These are phyloP conservation scores for Embiotoca jacksoni DNA, from an alignment of 2,113 vertebrate species.

Conservation along the genomic window DNA sequence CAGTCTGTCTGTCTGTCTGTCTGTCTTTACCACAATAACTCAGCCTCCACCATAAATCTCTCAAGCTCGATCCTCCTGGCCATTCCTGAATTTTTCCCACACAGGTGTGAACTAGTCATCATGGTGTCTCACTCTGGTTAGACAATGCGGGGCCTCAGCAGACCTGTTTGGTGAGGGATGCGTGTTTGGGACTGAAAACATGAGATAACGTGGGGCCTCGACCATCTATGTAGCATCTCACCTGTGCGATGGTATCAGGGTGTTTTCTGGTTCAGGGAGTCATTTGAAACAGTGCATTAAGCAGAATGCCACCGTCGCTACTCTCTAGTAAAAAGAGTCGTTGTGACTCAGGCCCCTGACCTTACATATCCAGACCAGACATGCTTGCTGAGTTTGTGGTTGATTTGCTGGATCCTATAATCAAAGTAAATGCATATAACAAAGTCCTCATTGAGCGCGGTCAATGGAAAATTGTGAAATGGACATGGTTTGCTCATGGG, in stretches of 20 bases:
- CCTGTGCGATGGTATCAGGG: slow-evolving; percentile 58
- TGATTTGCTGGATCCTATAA: slow-evolving; percentile 61
- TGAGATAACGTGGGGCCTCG: slow-evolving; percentile 47
- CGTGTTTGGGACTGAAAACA: slow-evolving; percentile 60
- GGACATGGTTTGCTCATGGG: slow-evolving; percentile 63
- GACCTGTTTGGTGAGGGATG: slow-evolving; percentile 72
- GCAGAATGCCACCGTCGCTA: slow-evolving; percentile 26
- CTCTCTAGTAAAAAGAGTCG: slow-evolving; percentile 37
- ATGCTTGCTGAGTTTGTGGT: slow-evolving; percentile 63
- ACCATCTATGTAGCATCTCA: slow-evolving; percentile 45
- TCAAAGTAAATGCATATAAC: slow-evolving; percentile 64
- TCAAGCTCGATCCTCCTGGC: slow-evolving; percentile 52
- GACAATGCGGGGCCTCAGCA: slow-evolving; percentile 72
- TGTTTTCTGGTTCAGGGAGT: slow-evolving; percentile 41
- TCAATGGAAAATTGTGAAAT: slow-evolving; percentile 66
- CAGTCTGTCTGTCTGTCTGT: slow-evolving; percentile 56
- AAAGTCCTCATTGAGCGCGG: slow-evolving; percentile 77
- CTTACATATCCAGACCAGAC: slow-evolving; percentile 61
- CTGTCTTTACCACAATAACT: slow-evolving; percentile 65
- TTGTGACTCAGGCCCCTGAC: slow-evolving; percentile 66
- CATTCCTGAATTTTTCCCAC: slow-evolving; percentile 67
- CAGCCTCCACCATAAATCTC: slow-evolving; percentile 64
- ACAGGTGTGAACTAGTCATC: slow-evolving; percentile 76
- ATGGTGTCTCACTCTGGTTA: slow-evolving; percentile 62
- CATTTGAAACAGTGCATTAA: slow-evolving; percentile 31